Base-by-base conservation (phyloP, 2,888 invertebrate genomes). In the Zeuzera pyrina region DNA sequence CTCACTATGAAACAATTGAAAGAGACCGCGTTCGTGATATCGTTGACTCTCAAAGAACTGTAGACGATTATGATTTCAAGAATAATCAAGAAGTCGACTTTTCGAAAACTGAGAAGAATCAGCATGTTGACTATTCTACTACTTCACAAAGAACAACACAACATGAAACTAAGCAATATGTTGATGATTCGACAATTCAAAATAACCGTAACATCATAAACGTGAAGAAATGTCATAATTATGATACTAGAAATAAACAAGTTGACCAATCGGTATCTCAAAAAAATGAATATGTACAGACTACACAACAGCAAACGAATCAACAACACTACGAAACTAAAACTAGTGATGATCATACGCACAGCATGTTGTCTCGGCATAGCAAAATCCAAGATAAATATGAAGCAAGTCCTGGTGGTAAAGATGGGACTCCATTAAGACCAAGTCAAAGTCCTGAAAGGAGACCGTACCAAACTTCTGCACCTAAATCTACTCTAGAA, bases 21-120 rank as follows among this genome's bases (percentile, higher is more conserved):
- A n/a, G n/a, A n/a, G n/a, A n/a, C n/a, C n/a, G n/a, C n/a, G n/a
- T n/a, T n/a, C n/a, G n/a, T 19, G 54, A 76, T 30, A 74, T 74
- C 13, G 74, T 74, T 1, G 70, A 76, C 39, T 62, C 69, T 21
- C 79, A 77, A 41, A 69, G 59, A 47, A 49, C 54, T 10, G 60
- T 62, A 31, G 77, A 79, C 40, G 66, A 71, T 28, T 33, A 49
- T 32, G 78, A 81, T 47, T 70, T 69, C 28, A 62, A 55, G 12
- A 45, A 34, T 31, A 59, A 49, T 33, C 57, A 59, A 38, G 40
- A 58, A 30, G 44, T 44, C 13, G 49, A 58, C 28, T 51, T 52
- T 32, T 39, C 46, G 5, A 38, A 38, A 26, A 25, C 21, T 12
- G 33, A 27, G 21, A 36, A 35, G 3, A 30, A 42, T n/a, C n/a